phyloP scores from a whole-genome alignment of 1,140 invertebrate species.

The Diplogasteroides magnus region DNA sequence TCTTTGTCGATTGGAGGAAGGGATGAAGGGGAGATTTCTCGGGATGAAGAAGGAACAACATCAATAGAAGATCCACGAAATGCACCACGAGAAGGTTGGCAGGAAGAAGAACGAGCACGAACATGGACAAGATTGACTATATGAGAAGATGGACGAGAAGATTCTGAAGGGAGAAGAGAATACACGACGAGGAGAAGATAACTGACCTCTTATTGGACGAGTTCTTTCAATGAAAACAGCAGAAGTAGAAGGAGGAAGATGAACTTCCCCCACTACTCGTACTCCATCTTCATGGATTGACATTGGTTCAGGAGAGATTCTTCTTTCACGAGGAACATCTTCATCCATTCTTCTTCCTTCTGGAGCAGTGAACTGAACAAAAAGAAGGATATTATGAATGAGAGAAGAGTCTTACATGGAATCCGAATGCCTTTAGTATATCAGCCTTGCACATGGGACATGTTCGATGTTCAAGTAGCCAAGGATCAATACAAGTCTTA shows the following conservation, averaged over 20 bases:
- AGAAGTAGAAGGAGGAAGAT: not conserved
- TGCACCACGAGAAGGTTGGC: not conserved
- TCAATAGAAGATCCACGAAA: not conserved
- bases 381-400: not conserved
- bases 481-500: constrained; percentile 86
- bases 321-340: not conserved
- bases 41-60: not conserved
- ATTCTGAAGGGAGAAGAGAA: not conserved
- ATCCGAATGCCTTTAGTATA: constrained; percentile 81
- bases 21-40: not conserved
- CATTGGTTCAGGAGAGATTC: not conserved
- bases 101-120: not conserved
- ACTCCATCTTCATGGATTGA: not conserved
- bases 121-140: not conserved
- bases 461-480: constrained; percentile 82
- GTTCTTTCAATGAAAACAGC: not conserved
- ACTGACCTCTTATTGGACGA: not conserved
- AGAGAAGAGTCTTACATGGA: not conserved
- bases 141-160: not conserved
- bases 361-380: not conserved
- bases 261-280: not conserved
- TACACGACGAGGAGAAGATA: not conserved
- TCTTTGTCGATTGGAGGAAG: no score
- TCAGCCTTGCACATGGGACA: constrained; percentile 94
- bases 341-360: not conserved